phyloP scores from a whole-genome alignment of 2,113 vertebrate species.

The Zonotrichia leucophrys region DNA sequence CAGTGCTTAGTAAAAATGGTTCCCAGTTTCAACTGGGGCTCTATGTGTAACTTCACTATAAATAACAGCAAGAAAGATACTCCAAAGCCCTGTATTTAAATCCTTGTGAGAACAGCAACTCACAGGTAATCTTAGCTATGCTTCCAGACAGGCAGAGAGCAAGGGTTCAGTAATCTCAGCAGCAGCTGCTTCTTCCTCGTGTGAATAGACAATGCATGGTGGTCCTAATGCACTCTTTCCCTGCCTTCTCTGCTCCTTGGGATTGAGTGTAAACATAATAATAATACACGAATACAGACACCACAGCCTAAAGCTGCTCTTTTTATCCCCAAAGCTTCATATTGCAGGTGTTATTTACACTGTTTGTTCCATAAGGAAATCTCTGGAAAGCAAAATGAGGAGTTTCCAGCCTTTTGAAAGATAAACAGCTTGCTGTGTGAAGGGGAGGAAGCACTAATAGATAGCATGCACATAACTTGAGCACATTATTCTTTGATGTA shows the following conservation, averaged over 20 bases:
- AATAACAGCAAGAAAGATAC: neutral
- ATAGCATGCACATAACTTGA: neutral
- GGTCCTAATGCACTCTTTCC: neutral
- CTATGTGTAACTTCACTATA: neutral
- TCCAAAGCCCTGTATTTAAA: neutral
- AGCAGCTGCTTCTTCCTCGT: neutral
- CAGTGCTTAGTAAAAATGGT: neutral
- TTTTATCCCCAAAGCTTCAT: neutral
- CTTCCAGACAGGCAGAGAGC: neutral
- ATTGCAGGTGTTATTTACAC: neutral
- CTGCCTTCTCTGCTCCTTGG: neutral
- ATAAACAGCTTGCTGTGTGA: neutral
- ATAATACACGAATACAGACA: neutral
- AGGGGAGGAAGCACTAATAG: neutral
- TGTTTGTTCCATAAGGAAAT: neutral
- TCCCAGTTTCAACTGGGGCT: neutral
- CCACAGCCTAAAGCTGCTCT: neutral
- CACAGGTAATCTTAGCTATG: neutral
- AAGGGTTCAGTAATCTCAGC: neutral
- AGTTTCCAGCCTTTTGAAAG: neutral
- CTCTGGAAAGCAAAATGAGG: neutral
- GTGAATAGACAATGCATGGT: accelerated
- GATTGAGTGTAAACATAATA: neutral
- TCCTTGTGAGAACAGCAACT: neutral
- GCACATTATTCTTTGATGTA: neutral